Conservation (phyloP, 2,113 vertebrate genomes). For the Percopsis transmontana region DNA sequence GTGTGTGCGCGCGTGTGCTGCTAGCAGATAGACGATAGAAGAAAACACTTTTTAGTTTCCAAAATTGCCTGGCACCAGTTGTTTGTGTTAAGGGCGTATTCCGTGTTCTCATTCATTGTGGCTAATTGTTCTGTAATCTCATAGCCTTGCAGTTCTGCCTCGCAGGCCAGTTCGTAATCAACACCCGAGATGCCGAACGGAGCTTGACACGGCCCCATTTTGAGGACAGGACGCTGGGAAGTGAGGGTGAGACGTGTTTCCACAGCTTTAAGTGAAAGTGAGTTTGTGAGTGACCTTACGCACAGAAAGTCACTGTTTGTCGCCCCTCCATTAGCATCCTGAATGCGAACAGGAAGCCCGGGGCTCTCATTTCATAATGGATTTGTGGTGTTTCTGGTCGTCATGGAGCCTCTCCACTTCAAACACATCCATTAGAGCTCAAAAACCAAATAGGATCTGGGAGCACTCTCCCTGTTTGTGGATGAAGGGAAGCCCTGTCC, state of each 20-base stretch:
- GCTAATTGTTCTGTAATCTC: conserved; percentile 12
- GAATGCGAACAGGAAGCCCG: conserved; percentile 51
- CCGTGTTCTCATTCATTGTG: conserved; percentile 17
- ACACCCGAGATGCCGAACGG: not conserved
- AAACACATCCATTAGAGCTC: conserved; percentile 57
- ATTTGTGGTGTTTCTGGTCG: conserved; percentile 57
- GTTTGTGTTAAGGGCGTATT: conserved; percentile 10
- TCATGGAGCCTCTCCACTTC: conserved; percentile 24
- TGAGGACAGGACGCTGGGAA: not conserved
- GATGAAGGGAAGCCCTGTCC: conserved; percentile 68
- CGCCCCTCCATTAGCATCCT: conserved; percentile 53
- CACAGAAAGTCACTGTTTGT: conserved; percentile 37
- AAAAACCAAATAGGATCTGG: conserved; percentile 61
- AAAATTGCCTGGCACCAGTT: conserved; percentile 26
- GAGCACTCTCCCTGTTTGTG: conserved; percentile 33
- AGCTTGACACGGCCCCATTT: not conserved
- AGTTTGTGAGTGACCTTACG: conserved; percentile 11
- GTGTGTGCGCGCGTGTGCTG: conserved; percentile 5
- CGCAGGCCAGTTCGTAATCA: not conserved
- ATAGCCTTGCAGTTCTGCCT: not conserved
- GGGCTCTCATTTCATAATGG: conserved; percentile 61
- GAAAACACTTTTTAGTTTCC: conserved; percentile 12
- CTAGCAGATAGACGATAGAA: not conserved
- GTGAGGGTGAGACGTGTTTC: not conserved
- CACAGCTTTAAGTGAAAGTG: conserved; percentile 4